A percentile compares a stretch with the other conserved stretches of the same genome.
phyloP scores from a whole-genome alignment of 2,113 vertebrate species.

The Antechinus flavipes region DNA sequence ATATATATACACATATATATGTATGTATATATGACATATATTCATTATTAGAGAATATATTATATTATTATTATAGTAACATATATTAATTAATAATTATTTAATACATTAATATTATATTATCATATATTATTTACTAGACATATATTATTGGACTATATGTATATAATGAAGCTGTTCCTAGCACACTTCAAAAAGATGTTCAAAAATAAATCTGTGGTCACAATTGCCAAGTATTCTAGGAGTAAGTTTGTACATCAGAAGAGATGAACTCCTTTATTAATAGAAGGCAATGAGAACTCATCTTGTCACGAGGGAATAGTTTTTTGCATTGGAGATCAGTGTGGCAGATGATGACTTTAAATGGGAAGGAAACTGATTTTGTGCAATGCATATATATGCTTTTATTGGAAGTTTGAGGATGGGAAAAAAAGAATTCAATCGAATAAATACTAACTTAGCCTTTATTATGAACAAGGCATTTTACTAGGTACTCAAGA shows the following conservation, averaged over 20 bases:
- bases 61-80: too few species aligned
- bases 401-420: neutral
- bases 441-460: neutral
- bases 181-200: neutral
- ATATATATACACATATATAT: too few species aligned
- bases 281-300: neutral
- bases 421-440: neutral
- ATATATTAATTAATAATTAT: too few species aligned
- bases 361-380: neutral
- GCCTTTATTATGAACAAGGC: neutral
- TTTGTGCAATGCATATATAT: neutral
- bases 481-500: neutral
- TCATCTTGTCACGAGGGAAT: neutral
- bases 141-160: too few species aligned
- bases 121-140: too few species aligned
- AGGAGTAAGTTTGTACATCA: neutral
- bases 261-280: neutral
- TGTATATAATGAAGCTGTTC: neutral
- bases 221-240: neutral
- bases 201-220: neutral
- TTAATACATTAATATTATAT: too few species aligned
- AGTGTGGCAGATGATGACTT: neutral
- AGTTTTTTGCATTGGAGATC: neutral
- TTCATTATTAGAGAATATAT: too few species aligned
- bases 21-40: too few species aligned